Conservation (phyloP, 2,797 vertebrate species). For the Xenopus petersii region DNA sequence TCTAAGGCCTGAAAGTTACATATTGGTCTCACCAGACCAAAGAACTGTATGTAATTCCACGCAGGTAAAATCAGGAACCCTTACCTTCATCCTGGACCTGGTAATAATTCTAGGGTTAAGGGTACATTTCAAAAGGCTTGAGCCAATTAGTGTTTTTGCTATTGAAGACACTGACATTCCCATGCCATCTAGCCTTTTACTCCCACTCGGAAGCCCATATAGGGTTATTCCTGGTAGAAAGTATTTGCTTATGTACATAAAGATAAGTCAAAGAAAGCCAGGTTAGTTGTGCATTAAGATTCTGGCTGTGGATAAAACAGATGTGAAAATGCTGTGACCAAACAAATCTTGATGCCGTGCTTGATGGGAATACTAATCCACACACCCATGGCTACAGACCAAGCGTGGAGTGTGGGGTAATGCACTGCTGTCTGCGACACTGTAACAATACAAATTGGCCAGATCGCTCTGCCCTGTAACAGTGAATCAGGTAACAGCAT, state of each 20-base stretch:
- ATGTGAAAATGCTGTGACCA: neutral
- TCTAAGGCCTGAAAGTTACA: too few relatives aligned
- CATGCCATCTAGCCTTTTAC: too few relatives aligned
- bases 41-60: too few relatives aligned
- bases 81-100: too few relatives aligned
- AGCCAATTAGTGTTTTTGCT: too few relatives aligned
- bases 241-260: slow-evolving; percentile 1
- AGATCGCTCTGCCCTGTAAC: neutral
- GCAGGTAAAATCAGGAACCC: too few relatives aligned
- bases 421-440: neutral
- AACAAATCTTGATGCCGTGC: neutral
- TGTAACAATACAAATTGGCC: neutral
- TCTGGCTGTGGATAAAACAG: slow-evolving; percentile 1
- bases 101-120: too few relatives aligned
- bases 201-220: slow-evolving; percentile 18
- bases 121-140: too few relatives aligned
- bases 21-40: too few relatives aligned
- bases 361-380: neutral
- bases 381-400: neutral
- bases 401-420: slow-evolving; percentile 1
- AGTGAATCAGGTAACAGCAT: neutral
- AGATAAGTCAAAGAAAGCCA: slow-evolving; percentile 3
- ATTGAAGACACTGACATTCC: too few relatives aligned
- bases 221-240: slow-evolving; percentile 1
- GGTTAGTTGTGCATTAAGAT: neutral